Conservation (phyloP, 2,113 vertebrate species). For the Antechinus flavipes region DNA sequence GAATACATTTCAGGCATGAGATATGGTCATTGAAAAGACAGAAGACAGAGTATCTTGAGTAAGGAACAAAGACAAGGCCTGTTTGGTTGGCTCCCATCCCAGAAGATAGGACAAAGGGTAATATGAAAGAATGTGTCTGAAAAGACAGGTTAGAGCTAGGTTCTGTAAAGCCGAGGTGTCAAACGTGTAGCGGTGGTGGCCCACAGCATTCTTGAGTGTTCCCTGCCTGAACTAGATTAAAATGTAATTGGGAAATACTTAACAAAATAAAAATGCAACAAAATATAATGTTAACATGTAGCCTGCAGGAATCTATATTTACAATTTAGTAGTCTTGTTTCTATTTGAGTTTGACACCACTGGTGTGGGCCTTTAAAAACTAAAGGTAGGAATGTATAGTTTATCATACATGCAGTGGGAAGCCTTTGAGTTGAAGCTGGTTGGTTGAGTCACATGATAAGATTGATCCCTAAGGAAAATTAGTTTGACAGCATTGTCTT, state of each 20-base stretch:
- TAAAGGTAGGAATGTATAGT: background rate
- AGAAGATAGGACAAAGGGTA: background rate
- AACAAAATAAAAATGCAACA: background rate
- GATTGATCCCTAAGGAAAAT: background rate
- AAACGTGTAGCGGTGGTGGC: background rate
- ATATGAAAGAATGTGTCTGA: background rate
- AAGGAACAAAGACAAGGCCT: background rate
- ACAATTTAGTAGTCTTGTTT: background rate
- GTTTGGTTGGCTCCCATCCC: background rate
- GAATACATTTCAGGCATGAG: background rate
- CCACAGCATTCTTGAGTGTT: background rate
- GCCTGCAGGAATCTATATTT: background rate
- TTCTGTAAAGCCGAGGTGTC: background rate
- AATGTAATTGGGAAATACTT: background rate
- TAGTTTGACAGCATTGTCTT: background rate
- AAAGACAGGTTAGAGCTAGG: background rate
- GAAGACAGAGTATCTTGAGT: background rate
- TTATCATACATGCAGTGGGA: background rate
- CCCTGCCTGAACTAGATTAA: background rate
- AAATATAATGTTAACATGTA: background rate
- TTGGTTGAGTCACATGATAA: background rate
- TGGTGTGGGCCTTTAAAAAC: background rate
- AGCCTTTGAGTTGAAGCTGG: background rate
- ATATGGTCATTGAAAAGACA: background rate
- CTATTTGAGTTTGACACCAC: background rate